Conservation (phyloP, 1,140 invertebrate genomes). For the Tenebrio molitor region DNA sequence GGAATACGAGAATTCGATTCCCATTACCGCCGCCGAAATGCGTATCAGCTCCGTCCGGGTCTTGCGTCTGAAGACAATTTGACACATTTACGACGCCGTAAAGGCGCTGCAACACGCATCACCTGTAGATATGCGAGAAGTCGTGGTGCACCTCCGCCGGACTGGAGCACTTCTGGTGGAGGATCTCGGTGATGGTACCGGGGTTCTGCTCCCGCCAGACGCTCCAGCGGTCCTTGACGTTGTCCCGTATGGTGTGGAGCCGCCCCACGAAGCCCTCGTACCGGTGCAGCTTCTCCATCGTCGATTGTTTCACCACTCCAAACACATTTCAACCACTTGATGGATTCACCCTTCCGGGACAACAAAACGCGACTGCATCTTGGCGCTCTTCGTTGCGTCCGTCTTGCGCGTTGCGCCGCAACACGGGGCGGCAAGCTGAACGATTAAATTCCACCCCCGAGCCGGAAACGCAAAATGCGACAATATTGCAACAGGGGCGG, state of each 20-base stretch:
- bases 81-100: neutral
- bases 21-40: slow-evolving; percentile 95
- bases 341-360: slow-evolving; percentile 18
- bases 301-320: slow-evolving; percentile 52
- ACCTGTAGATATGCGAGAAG: slow-evolving; percentile 85
- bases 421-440: too few species aligned
- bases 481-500: too few species aligned
- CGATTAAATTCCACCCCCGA: too few species aligned
- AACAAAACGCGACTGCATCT: slow-evolving; percentile 10
- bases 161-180: slow-evolving; percentile 53
- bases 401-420: slow-evolving; percentile 27
- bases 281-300: slow-evolving; percentile 79
- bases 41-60: slow-evolving; percentile 85
- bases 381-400: neutral
- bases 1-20: slow-evolving; percentile 97
- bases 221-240: slow-evolving; percentile 71
- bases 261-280: slow-evolving; percentile 82
- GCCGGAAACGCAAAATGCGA: too few species aligned
- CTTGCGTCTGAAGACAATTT: slow-evolving; percentile 76
- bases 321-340: slow-evolving; percentile 16
- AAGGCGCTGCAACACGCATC: slow-evolving; percentile 58
- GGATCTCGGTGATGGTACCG: slow-evolving; percentile 65
- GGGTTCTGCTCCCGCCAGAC: slow-evolving; percentile 73
- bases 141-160: slow-evolving; percentile 68
- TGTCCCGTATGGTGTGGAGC: slow-evolving; percentile 77